Base-by-base conservation (phyloP, 2,888 invertebrate genomes). In the Calameuta idolon region DNA sequence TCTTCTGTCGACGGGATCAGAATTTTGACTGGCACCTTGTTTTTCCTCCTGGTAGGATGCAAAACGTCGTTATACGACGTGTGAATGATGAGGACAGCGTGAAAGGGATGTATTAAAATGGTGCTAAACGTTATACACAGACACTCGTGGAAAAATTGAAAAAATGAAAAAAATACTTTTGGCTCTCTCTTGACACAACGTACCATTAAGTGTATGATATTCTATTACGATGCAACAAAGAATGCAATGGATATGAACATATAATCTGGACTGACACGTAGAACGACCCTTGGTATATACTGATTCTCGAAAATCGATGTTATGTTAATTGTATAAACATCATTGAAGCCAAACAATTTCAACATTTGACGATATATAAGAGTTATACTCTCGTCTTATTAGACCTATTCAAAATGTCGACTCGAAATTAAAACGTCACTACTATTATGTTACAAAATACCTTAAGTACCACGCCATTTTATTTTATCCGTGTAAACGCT, bases 1-100 rank as follows among this genome's bases (percentile, higher is more conserved):
- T 86, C 86, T 85, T 90, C 87, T 84, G 83, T 84, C 75, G 91
- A 77, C 83, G 91, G 91, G 79, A 91, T 90, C 82, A 89, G 87
- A 89, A 91, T 90, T 91, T 89, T 91, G 84, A 91, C 85, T 77
- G 91, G 91, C 88, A 90, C 84, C 87, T 88, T 90, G 90, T 86
- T 91, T 91, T 91, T 91, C 91, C 91, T 91, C 90, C 91, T 91
- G 83, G 83, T 83, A 88, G 87, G 85, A 85, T 88, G 87, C 82
- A 88, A 90, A 87, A 76, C 78, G 78, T 75, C 75, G 75, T 55
- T 2, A 55, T 55, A 55, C 23, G 71, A 71, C 71, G 34, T 71
- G 33, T 34, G 34, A 71, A 31, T 71, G 15, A 71, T 33, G 31
- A 71, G 71, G 31, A 71, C 12, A 31, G 71, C 71, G 71, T 34